Conservation (phyloP, 2,888 invertebrate species). For the Venusia cambrica region DNA sequence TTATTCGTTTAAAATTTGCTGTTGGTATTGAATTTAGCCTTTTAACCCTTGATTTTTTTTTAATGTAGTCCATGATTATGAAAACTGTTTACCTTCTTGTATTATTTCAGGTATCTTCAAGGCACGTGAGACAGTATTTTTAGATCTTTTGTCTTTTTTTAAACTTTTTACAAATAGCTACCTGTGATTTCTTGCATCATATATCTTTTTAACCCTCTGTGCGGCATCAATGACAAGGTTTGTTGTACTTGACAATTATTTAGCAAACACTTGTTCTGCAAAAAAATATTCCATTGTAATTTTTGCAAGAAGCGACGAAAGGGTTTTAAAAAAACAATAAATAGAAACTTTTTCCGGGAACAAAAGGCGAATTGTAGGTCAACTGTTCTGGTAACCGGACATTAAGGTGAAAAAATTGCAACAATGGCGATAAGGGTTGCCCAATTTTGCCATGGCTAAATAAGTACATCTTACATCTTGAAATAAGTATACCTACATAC, state of each 20-base stretch:
- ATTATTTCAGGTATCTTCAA: constrained; percentile 19
- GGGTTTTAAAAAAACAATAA: constrained; percentile 58
- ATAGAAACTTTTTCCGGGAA: constrained; percentile 62
- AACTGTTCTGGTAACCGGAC: constrained; percentile 38
- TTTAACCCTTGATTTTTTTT: constrained; percentile 6
- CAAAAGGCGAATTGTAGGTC: constrained; percentile 53
- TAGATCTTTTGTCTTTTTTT: neutral
- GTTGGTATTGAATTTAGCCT: constrained; percentile 11
- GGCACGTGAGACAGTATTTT: neutral
- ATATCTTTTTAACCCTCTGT: constrained; percentile 26
- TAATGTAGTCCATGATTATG: constrained; percentile 17
- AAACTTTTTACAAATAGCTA: constrained; percentile 29
- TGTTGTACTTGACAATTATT: constrained; percentile 26
- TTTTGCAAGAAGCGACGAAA: constrained; percentile 51
- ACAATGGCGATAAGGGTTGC: constrained; percentile 22
- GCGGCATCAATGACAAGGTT: constrained; percentile 12
- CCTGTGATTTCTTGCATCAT: constrained; percentile 40
- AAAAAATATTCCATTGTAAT: constrained; percentile 19
- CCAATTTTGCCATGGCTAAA: too few species aligned
- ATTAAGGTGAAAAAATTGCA: constrained; percentile 51
- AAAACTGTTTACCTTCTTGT: constrained; percentile 30
- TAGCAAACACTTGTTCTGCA: constrained; percentile 24
- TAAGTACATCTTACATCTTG: too few species aligned
- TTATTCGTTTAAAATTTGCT: constrained; percentile 19
- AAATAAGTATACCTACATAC: constrained; percentile 11